A percentile compares a stretch with the other conserved stretches of the same genome.
Evolutionary conservation across 2,888 invertebrate genomes (phyloP).

Genomic region (Stenurella melanura): DNA sequence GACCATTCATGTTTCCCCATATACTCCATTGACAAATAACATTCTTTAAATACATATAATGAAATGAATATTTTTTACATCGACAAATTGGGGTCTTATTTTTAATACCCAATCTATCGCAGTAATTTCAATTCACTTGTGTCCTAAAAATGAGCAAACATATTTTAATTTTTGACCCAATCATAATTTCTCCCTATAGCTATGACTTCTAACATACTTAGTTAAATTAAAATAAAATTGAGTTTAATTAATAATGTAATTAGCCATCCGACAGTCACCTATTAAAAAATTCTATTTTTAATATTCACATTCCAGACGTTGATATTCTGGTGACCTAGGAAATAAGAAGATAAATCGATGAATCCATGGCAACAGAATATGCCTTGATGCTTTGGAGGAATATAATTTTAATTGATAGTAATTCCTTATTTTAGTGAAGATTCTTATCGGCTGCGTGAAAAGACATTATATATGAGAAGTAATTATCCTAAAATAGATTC

Average conservation of each 20-base stretch:
- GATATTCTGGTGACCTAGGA: conserved; percentile 1
- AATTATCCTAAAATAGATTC: no score
- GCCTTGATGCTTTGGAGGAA: neutral
- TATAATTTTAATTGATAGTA: neutral
- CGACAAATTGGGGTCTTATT: no score
- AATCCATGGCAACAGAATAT: conserved; percentile 7
- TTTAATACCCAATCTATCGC: no score
- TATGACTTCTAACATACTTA: neutral
- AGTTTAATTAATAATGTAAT: neutral
- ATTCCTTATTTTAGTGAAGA: neutral
- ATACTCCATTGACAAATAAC: no score
- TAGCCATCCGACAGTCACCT: neutral
- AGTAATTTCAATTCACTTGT: no score
- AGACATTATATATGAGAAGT: neutral
- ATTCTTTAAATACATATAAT: no score
- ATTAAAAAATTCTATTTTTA: conserved; percentile 1
- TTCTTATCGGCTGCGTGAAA: neutral
- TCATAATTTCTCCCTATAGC: neutral
- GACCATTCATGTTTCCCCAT: no score
- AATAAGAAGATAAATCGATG: conserved; percentile 1
- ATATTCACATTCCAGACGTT: conserved; percentile 1
- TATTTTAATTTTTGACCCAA: neutral
- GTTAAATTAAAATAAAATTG: neutral
- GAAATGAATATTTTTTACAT: no score
- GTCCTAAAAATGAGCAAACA: neutral